A percentile compares a stretch with the other conserved stretches of the same genome.
These are phyloP conservation scores for Syngnathus typhle DNA, from an alignment of 2,113 vertebrate species.

Conservation along the genomic window DNA sequence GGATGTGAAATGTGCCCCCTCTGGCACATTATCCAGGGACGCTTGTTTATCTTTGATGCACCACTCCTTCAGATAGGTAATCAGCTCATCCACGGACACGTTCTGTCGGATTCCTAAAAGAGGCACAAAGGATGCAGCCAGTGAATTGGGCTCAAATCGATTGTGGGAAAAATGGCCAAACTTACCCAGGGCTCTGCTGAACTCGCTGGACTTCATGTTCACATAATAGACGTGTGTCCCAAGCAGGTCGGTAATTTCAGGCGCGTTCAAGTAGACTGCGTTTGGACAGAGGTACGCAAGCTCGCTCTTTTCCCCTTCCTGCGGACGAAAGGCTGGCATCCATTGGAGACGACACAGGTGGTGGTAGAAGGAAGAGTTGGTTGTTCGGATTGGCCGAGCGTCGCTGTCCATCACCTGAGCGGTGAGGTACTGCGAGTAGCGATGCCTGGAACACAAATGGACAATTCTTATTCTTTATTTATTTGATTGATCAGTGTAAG, in stretches of 20 bases:
- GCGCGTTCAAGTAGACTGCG: conserved; percentile 59
- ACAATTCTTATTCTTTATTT: too few relatives aligned
- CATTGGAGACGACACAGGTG: conserved; percentile 60
- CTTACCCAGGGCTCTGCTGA: conserved; percentile 65
- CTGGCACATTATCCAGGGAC: conserved; percentile 16
- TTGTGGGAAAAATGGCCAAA: too few relatives aligned
- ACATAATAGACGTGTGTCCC: conserved; percentile 67
- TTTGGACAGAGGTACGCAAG: conserved; percentile 54
- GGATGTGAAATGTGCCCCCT: conserved; percentile 58
- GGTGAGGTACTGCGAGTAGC: conserved; percentile 68
- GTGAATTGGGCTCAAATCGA: not conserved
- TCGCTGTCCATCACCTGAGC: conserved; percentile 61
- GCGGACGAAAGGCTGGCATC: conserved; percentile 57
- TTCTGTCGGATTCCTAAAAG: conserved; percentile 64
- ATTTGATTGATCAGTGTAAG: not conserved
- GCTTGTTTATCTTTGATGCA: conserved; percentile 46
- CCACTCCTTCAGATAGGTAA: conserved; percentile 70
- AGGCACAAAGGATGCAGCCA: not conserved
- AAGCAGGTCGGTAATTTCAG: conserved; percentile 54
- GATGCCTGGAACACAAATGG: conserved; percentile 50
- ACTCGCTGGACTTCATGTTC: conserved; percentile 56
- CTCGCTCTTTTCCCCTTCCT: conserved; percentile 15
- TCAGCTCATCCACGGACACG: conserved; percentile 56
- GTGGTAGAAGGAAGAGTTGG: conserved; percentile 67
- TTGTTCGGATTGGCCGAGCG: conserved; percentile 37